Evolutionary conservation across 2,113 vertebrate species (phyloP), one percentile per base, ranked within the genome.

Genomic region (Hirundichthys speculiger): DNA sequence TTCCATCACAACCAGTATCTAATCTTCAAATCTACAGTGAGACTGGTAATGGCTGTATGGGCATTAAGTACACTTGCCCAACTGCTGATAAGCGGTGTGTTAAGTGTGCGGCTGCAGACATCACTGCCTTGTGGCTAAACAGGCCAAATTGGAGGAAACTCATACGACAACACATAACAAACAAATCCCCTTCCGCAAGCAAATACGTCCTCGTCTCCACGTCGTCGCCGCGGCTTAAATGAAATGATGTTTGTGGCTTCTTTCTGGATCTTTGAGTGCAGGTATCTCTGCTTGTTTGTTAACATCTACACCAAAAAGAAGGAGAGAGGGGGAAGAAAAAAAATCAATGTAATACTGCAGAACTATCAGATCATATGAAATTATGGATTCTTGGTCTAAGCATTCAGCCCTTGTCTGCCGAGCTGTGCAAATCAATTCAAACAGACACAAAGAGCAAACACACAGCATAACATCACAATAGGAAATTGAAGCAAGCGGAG

Each of bases 281-380:
- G 92, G 90, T 92, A 93, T 86, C 90, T 90, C 82, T 56, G 86
- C 92, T 92, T 95, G 93, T 95, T 96, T 95, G 95, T 96, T 95
- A 95, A 94, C 92, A 94, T 92, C 92, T 93, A 34, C 30, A 34
- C 30, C 30, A 34, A 34, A 34, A 10, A 34, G 30, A 34, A 83
- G 87, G 85, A 79, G 66, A 79, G 80, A 58, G 72, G 59, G 61
- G 61, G 65, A 67, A 22, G 16, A 45, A 43, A 91, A 92, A 92
- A 94, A 95, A 96, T 96, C 94, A 94, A 94, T 96, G 95, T 94
- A 92, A 93, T 93, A 93, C 93, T 94, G 93, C 93, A 94, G 93
- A 94, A 96, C 94, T 95, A 95, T 96, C 94, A 95, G 94, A 95
- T 96, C 94, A 95, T 95, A 95, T 95, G 94, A 96, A 95, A 95